Percentiles rank a stretch among this genome's conserved stretches.
These are phyloP conservation scores for Melanotaenia maccullochi DNA, from an alignment of 2,797 vertebrate genomes.

Conservation along the genomic window DNA sequence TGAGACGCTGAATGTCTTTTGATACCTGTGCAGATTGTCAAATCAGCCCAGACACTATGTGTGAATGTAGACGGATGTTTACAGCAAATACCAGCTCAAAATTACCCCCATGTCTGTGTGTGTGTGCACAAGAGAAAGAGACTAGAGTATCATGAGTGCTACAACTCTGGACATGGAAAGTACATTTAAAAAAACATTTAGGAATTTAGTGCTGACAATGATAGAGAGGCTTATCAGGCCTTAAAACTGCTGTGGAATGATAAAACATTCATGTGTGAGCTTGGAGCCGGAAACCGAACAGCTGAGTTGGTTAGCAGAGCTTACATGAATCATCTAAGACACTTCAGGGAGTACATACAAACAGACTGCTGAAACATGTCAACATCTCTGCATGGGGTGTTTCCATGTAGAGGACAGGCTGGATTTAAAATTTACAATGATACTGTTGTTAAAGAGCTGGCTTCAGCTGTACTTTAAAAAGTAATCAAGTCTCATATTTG, in stretches of 20 bases:
- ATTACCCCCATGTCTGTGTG: neutral
- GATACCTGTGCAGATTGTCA: slow-evolving; percentile 37
- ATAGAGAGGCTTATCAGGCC: slow-evolving; percentile 26
- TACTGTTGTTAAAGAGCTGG: neutral
- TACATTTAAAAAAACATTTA: slow-evolving; percentile 28
- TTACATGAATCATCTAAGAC: slow-evolving; percentile 55
- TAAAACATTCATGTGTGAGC: slow-evolving; percentile 54
- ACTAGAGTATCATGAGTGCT: neutral
- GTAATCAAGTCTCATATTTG: slow-evolving; percentile 6
- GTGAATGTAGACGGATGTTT: slow-evolving; percentile 34
- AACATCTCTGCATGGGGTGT: slow-evolving; percentile 22
- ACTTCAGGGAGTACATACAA: slow-evolving; percentile 51
- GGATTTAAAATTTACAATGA: slow-evolving; percentile 42
- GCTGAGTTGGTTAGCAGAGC: slow-evolving; percentile 28
- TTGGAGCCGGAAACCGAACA: slow-evolving; percentile 37
- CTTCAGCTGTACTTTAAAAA: neutral
- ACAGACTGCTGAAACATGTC: slow-evolving; percentile 39
- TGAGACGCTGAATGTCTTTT: slow-evolving; percentile 27
- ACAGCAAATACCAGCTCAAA: slow-evolving; percentile 33
- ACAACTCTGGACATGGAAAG: slow-evolving; percentile 34
- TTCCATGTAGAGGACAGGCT: slow-evolving; percentile 14
- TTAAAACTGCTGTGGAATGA: slow-evolving; percentile 37
- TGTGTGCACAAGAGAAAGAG: neutral
- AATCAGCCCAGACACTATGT: slow-evolving; percentile 2
- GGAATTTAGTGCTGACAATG: slow-evolving; percentile 20